Conservation (phyloP, 1,140 invertebrate genomes). For the Stegodyphus mimosarum region DNA sequence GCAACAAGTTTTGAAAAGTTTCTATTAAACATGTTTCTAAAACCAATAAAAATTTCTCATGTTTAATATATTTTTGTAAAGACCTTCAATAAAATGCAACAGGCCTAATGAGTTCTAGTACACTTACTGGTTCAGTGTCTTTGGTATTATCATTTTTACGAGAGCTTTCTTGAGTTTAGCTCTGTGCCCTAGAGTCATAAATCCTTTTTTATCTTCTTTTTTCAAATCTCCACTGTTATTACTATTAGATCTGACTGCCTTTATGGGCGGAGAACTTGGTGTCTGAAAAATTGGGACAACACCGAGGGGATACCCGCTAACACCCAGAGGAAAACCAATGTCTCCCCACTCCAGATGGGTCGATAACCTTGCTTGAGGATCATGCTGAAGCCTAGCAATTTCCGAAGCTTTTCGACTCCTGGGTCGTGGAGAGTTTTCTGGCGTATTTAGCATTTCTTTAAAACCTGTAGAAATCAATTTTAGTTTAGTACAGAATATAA, state of each 20-base stretch:
- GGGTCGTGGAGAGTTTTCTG: slow-evolving; percentile 83
- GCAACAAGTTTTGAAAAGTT: too few relatives aligned
- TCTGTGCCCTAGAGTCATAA: slow-evolving; percentile 80
- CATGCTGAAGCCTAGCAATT: slow-evolving; percentile 65
- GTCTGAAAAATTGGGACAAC: slow-evolving; percentile 39
- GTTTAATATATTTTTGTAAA: too few relatives aligned
- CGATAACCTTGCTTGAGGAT: slow-evolving; percentile 64
- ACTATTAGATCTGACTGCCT: slow-evolving; percentile 67
- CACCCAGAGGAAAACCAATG: slow-evolving; percentile 47
- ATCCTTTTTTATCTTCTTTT: slow-evolving; percentile 77
- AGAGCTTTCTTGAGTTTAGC: slow-evolving; percentile 86
- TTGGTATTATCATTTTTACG: slow-evolving; percentile 90
- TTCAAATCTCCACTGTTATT: slow-evolving; percentile 69
- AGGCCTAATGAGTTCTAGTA: neutral
- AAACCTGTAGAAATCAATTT: slow-evolving; percentile 19
- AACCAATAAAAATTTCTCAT: too few relatives aligned
- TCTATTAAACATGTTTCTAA: too few relatives aligned
- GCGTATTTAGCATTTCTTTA: slow-evolving; percentile 75
- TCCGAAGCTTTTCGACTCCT: slow-evolving; percentile 72
- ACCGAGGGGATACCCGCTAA: slow-evolving; percentile 42
- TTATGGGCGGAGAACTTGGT: slow-evolving; percentile 66
- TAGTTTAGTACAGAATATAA: neutral
- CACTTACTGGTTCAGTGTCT: slow-evolving; percentile 79
- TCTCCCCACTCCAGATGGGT: slow-evolving; percentile 65
- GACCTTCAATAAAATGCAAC: too few relatives aligned